These are phyloP conservation scores for Trematocara variabile DNA, from an alignment of 2,113 vertebrate genomes.

Conservation along the genomic window DNA sequence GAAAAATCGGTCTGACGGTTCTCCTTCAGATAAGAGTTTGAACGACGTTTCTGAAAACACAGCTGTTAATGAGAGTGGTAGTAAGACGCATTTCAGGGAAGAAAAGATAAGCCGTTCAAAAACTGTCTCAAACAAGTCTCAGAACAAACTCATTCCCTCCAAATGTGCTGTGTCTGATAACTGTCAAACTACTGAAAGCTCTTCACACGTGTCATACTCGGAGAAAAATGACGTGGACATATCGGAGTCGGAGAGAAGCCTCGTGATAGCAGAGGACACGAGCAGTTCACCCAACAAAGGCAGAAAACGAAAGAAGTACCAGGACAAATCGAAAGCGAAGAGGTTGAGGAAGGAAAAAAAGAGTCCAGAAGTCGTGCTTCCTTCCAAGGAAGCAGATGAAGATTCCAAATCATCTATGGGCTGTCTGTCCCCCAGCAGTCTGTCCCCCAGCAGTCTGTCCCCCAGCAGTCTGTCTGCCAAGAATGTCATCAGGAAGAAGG, in stretches of 20 bases:
- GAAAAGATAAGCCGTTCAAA: background rate
- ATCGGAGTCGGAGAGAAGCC: background rate
- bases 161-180: background rate
- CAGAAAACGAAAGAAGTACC: slow-evolving; percentile 61
- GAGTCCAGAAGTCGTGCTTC: slow-evolving; percentile 10
- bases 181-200: background rate
- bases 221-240: background rate
- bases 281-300: background rate
- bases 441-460: slow-evolving; percentile 66
- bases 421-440: slow-evolving; percentile 65
- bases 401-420: background rate
- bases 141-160: background rate
- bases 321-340: slow-evolving; percentile 56
- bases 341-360: slow-evolving; percentile 57
- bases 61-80: background rate
- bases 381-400: background rate
- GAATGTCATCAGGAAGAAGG: slow-evolving; percentile 92
- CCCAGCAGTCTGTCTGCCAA: slow-evolving; percentile 85
- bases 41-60: background rate
- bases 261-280: background rate
- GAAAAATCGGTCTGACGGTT: background rate
- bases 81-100: background rate
- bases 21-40: background rate
- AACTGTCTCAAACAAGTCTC: background rate
- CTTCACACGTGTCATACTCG: background rate